Evolutionary conservation across 2,888 invertebrate genomes (phyloP), one percentile per base, ranked within the genome.

Genomic region (Auanema freiburgensis): DNA sequence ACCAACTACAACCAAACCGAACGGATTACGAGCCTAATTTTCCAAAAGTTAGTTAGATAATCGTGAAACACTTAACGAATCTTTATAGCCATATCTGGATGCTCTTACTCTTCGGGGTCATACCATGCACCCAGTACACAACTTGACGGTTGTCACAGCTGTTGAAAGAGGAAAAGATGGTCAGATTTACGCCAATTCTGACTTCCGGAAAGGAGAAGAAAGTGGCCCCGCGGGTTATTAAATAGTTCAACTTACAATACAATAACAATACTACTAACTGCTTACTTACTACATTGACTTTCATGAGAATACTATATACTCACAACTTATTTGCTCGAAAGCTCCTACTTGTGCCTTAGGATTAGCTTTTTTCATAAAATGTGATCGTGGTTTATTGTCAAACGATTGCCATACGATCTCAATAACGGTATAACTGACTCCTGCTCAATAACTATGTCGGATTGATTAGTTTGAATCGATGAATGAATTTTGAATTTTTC

Each of bases 1-100:
- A 93, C 84, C 93, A 93, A 44, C 61, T 74, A 23, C 71, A 71
- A 52, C 74, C 73, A 5, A 71, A 72, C 54, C 54, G 49, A 23
- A 77, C 74, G 14, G 65, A 65, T 56, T 76, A 73, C 57, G 74
- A 74, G 51, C 65, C 71, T 1, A 75, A 68, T 55, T 77, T 74
- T 57, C 77, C 77, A 11, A 66, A 68, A 44, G 70, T 66, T 12
- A 41, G 53, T 16, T 40, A 3, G 10, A 46, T 16, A 46, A 43
- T 18, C 21, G 46, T 46, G 46, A 18, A 2, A 52, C 4, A 52
- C 24, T 2, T 52, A 5, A 23, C 25, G 16, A 42, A 6, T 8
- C 12, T 11, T 55, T 65, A 40, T 49, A 71, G 69, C 74, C 66
- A 23, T 74, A 74, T 59, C 53, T 77, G 23, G 63, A 61, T 11